phyloP scores from a whole-genome alignment of 2,113 vertebrate species.

The Mustelus asterias region DNA sequence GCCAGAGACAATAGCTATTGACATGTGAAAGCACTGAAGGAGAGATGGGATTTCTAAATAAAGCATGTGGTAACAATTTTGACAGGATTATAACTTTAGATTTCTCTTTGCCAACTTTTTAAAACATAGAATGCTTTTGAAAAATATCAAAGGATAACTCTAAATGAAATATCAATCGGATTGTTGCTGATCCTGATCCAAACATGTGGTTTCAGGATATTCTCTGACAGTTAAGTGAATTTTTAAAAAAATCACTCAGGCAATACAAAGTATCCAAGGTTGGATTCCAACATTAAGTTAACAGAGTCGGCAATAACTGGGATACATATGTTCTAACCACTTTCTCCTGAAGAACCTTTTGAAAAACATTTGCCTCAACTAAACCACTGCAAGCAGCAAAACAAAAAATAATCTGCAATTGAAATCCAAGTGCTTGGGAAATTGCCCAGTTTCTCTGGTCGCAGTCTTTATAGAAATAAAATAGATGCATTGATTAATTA shows the following conservation, averaged over 20 bases:
- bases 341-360: background rate
- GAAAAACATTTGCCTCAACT: background rate
- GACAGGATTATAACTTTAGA: background rate
- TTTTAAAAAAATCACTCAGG: background rate
- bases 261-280: background rate
- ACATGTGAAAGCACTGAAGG: background rate
- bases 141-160: background rate
- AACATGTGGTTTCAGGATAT: background rate
- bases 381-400: background rate
- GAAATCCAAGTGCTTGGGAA: background rate
- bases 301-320: background rate
- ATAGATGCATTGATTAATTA: background rate
- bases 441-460: background rate
- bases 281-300: background rate
- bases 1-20: background rate
- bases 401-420: background rate
- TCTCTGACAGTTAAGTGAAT: background rate
- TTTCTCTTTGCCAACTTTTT: background rate
- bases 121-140: background rate
- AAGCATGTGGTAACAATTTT: background rate
- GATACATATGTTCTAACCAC: background rate
- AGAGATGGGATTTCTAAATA: background rate
- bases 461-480: background rate
- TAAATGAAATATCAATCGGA: background rate
- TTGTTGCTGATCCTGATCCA: background rate